A percentile compares a stretch with the other conserved stretches of the same genome.
Conservation (phyloP, 2,797 vertebrate species). For the Gastrophryne carolinensis region DNA sequence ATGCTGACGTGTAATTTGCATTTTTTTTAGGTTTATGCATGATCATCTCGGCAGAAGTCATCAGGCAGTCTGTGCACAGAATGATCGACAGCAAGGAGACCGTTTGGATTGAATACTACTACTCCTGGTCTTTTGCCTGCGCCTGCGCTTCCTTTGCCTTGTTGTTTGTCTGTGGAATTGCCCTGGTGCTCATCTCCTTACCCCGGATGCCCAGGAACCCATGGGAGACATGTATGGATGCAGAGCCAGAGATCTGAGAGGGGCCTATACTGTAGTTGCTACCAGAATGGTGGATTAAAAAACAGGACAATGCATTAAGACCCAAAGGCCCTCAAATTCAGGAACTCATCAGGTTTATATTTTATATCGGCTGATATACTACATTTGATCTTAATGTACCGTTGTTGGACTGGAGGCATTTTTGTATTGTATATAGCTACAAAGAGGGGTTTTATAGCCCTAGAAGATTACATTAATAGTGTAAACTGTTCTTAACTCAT, state of each 20-base stretch:
- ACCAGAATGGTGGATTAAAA: background rate
- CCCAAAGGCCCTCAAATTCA: background rate
- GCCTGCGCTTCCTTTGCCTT: conserved; percentile 84
- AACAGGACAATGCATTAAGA: too few species aligned
- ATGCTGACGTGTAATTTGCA: background rate
- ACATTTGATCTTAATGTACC: background rate
- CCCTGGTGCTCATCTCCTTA: conserved; percentile 87
- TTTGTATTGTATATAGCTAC: background rate
- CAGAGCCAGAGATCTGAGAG: conserved; percentile 79
- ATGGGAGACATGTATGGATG: conserved; percentile 97
- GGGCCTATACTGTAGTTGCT: background rate
- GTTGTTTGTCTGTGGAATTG: conserved; percentile 84
- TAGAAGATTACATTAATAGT: too few species aligned
- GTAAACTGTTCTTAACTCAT: too few species aligned
- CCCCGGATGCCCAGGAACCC: conserved; percentile 95
- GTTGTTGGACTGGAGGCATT: background rate
- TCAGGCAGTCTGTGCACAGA: conserved; percentile 92
- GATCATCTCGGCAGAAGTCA: conserved; percentile 92
- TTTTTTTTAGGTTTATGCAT: conserved; percentile 81
- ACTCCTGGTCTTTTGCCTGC: conserved; percentile 91
- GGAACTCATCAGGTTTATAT: background rate
- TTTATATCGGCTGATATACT: background rate
- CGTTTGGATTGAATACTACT: conserved; percentile 85
- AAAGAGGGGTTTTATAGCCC: background rate
- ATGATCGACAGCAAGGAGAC: conserved; percentile 95